Evolutionary conservation across 1,140 invertebrate species (phyloP), one percentile per base, ranked within the genome.

Genomic region (Nylanderia fulva): DNA sequence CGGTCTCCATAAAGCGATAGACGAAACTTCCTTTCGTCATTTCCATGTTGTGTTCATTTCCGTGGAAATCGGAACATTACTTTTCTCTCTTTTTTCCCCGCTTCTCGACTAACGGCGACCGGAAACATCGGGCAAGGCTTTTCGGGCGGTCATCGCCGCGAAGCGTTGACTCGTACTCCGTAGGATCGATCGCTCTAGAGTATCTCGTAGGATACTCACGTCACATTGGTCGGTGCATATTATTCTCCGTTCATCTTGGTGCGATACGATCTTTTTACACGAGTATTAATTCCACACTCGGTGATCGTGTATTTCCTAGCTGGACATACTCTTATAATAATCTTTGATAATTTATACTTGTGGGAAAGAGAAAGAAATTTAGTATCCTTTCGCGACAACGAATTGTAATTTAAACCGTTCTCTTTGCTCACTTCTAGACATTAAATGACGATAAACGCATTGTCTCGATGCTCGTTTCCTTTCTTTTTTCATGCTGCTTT

Each of bases 141-240:
- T 82, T 68, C 61, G 39, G 45, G n/a, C 52, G 87, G 87, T 88
- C 75, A 76, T 71, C 68, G 87, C 42, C 56, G 56, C 33, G 54
- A 64, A 80, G 68, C 68, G 79, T 77, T 60, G 69, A 86, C 84
- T 88, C 69, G 69, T 88, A 61, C 76, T 69, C 77, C 52, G 45
- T 71, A 36, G 72, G 66, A 89, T 89, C 88, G 88, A 89, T 89
- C 88, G 88, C 54, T 82, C 77, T 60, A 27, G 84, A 86, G 64
- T 84, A 84, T 89, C 77, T 66, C 66, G 64, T 71, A 74, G 88
- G 72, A 89, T 84, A 84, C n/a, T n/a, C n/a, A n/a, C 77, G 84
- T 86, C 84, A 84, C 72, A 39, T 13, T 7, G 36, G 24, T 9
- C 24, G 48, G 54, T 76, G 69, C 66, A 66, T 83, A 86, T 76